Base-by-base conservation (phyloP, 2,797 vertebrate species). In the Etheostoma nigrum region DNA sequence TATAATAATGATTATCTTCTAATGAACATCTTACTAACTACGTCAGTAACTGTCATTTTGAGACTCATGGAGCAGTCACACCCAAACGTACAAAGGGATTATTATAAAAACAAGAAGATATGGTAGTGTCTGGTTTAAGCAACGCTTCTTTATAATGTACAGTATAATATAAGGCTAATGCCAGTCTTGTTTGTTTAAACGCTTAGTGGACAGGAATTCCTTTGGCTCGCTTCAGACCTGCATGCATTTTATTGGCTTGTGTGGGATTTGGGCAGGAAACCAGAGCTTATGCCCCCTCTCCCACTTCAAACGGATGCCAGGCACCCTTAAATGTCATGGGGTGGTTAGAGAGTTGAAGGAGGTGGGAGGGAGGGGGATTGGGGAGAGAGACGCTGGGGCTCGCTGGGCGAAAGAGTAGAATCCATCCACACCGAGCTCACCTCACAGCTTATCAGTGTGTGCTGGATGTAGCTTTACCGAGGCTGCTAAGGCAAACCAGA, bases 271-370 rank as follows among this genome's bases (percentile, higher is more conserved):
- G 90, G 90, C 92, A 94, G 94, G 94, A 95, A 94, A 95, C 94
- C 93, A 94, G 91, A 93, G 90, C 92, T 95, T 94, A 95, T 95
- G 91, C 92, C 90, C 85, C 88, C 88, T 92, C 86, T 93, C 89
- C 91, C 92, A 95, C 94, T 95, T 95, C 94, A 95, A 95, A 95
- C 88, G 76, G 88, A 95, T 94, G 91, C 92, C 92, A 94, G 90
- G 93, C 91, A 91, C 93, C 92, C 91, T 92, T 88, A 94, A 94
- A 95, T 93, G 93, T 95, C 92, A 92, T 86, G 88, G 88, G 84
- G 84, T 86, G 90, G 92, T 87, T 92, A 86, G 87, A 91, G 90
- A 91, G 88, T 87, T 87, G 86, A 90, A 83, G 82, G 76, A 77
- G 85, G 79, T 76, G 81, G 84, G 84, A 74, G 76, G 51, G 73